These are phyloP conservation scores for Polypedilum pembai DNA, from an alignment of 1,140 invertebrate species.

Conservation along the genomic window DNA sequence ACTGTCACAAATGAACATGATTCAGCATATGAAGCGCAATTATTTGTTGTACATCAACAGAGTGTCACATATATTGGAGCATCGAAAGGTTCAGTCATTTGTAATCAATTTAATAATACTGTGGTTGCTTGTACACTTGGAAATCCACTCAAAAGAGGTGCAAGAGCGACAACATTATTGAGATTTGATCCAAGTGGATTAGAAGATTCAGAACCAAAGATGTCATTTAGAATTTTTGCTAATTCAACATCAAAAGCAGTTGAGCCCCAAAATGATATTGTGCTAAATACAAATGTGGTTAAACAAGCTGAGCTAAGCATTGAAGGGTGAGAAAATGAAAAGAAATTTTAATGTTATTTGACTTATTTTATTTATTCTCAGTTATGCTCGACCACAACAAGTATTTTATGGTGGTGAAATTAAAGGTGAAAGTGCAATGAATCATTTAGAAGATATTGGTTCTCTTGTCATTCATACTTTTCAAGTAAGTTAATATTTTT, in stretches of 20 bases:
- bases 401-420: slow-evolving; percentile 80
- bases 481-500: slow-evolving; percentile 57
- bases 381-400: slow-evolving; percentile 60
- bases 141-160: slow-evolving; percentile 69
- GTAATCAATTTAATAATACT: slow-evolving; percentile 64
- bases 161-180: slow-evolving; percentile 53
- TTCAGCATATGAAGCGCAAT: slow-evolving; percentile 81
- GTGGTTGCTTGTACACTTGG: slow-evolving; percentile 73
- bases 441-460: slow-evolving; percentile 76
- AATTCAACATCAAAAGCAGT: slow-evolving; percentile 80
- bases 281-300: slow-evolving; percentile 59
- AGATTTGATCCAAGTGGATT: slow-evolving; percentile 71
- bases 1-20: slow-evolving; percentile 71
- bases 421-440: slow-evolving; percentile 73
- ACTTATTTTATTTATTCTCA: slow-evolving; percentile 38
- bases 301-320: slow-evolving; percentile 75
- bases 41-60: slow-evolving; percentile 71
- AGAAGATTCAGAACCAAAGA: slow-evolving; percentile 57
- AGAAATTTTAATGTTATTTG: too few species aligned
- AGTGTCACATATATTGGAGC: slow-evolving; percentile 71
- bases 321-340: slow-evolving; percentile 55
- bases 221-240: slow-evolving; percentile 65
- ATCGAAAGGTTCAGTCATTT: slow-evolving; percentile 52
- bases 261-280: slow-evolving; percentile 49
- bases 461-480: slow-evolving; percentile 77